Evolutionary conservation across 2,113 vertebrate genomes (phyloP).

Genomic region (Copsychus sechellarum): DNA sequence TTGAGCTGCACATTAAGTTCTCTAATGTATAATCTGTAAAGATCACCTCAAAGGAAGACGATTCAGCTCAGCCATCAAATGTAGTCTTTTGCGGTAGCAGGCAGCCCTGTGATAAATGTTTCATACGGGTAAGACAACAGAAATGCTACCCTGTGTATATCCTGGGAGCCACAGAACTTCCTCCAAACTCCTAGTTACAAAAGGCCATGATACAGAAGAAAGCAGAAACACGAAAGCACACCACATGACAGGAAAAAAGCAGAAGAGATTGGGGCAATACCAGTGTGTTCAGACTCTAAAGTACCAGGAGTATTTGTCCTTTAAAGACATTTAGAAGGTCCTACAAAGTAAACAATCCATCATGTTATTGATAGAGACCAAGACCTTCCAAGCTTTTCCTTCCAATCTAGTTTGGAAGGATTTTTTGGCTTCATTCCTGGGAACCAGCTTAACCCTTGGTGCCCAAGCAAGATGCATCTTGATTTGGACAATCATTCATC

Average conservation of each 20-base stretch:
- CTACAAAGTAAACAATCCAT: not conserved
- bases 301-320: not conserved
- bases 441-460: not conserved
- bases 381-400: not conserved
- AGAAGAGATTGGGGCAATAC: not conserved
- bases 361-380: not conserved
- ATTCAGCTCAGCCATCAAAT: not conserved
- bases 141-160: not conserved
- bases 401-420: not conserved
- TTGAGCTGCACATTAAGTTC: not conserved
- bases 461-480: not conserved
- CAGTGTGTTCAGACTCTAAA: not conserved
- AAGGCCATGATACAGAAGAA: not conserved
- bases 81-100: not conserved
- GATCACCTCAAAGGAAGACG: not conserved
- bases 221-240: not conserved
- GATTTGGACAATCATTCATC: not conserved
- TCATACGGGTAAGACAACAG: not conserved
- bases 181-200: not conserved
- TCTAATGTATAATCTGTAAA: not conserved
- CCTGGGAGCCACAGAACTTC: not conserved
- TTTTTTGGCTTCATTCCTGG: not conserved
- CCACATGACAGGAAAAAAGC: not conserved
- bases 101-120: not conserved
- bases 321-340: not conserved